Percentiles rank a stretch among this genome's conserved stretches.
phyloP scores from a whole-genome alignment of 2,888 invertebrate species.

The Sympetrum striolatum region DNA sequence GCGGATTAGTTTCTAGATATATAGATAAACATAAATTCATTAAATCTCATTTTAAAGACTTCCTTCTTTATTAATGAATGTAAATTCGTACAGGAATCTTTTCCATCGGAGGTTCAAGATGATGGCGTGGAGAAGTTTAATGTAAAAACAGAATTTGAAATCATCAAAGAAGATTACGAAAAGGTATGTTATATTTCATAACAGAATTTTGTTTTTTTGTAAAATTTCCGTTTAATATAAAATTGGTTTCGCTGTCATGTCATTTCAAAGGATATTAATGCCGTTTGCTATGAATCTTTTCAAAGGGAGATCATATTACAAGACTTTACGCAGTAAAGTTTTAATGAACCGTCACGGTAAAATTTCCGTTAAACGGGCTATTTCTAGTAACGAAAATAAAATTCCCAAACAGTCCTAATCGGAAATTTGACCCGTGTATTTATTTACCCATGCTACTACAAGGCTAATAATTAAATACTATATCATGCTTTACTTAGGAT shows the following conservation, averaged over 20 bases:
- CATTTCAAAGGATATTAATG: background rate
- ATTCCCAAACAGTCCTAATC: too few species aligned
- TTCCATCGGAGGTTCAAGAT: background rate
- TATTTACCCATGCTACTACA: too few species aligned
- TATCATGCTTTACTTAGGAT: too few species aligned
- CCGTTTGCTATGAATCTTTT: background rate
- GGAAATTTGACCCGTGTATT: too few species aligned
- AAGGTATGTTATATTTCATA: background rate
- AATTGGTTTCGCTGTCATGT: background rate
- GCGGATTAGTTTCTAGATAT: too few species aligned
- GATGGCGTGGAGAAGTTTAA: background rate
- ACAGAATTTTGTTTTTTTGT: too few species aligned
- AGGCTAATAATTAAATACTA: too few species aligned
- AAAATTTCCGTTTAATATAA: too few species aligned
- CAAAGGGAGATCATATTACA: background rate
- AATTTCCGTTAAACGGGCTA: too few species aligned
- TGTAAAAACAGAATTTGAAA: constrained; percentile 22
- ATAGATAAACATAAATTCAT: too few species aligned
- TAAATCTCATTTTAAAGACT: too few species aligned
- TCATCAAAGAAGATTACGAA: background rate
- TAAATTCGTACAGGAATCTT: background rate
- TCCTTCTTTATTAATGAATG: background rate
- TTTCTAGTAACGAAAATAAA: too few species aligned
- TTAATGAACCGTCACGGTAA: background rate
- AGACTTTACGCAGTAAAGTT: background rate